A percentile compares a stretch with the other conserved stretches of the same genome.
Conservation (phyloP, 2,888 invertebrate genomes). For the Amiota mariae region DNA sequence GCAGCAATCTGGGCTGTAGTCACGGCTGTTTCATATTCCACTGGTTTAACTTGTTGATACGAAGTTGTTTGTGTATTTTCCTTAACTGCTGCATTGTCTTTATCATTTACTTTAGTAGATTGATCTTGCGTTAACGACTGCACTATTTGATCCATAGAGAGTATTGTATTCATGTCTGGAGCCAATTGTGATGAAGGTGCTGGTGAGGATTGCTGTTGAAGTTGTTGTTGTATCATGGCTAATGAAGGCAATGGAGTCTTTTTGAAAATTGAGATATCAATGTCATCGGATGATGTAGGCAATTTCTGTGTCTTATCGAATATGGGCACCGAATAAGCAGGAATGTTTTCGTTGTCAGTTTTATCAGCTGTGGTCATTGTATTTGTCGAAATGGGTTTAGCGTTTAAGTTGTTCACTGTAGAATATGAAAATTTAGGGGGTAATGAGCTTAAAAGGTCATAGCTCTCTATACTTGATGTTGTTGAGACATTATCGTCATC, state of each 20-base stretch:
- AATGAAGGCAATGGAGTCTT: constrained; percentile 54
- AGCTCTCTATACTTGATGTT: constrained; percentile 38
- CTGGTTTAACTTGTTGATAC: constrained; percentile 33
- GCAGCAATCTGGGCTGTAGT: constrained; percentile 46
- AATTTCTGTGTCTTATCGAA: constrained; percentile 45
- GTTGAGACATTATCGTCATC: constrained; percentile 4
- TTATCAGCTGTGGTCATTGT: constrained; percentile 32
- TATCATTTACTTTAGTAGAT: constrained; percentile 38
- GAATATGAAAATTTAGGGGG: constrained; percentile 20
- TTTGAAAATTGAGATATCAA: constrained; percentile 44
- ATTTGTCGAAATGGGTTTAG: constrained; percentile 14
- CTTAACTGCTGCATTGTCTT: constrained; percentile 41
- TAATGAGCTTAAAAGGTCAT: constrained; percentile 48
- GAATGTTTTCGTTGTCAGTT: constrained; percentile 39
- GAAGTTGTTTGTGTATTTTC: not conserved
- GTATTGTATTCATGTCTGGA: constrained; percentile 61
- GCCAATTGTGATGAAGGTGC: constrained; percentile 49
- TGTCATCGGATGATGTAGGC: constrained; percentile 34
- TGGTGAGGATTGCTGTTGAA: constrained; percentile 38
- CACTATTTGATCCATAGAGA: constrained; percentile 71
- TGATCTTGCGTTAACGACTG: constrained; percentile 64
- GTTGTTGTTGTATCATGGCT: constrained; percentile 53
- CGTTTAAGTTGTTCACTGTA: not conserved
- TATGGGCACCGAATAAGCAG: constrained; percentile 61
- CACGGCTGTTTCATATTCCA: constrained; percentile 53